Conservation (phyloP, 2,888 invertebrate genomes). For the Polydrusus pterygomalis region DNA sequence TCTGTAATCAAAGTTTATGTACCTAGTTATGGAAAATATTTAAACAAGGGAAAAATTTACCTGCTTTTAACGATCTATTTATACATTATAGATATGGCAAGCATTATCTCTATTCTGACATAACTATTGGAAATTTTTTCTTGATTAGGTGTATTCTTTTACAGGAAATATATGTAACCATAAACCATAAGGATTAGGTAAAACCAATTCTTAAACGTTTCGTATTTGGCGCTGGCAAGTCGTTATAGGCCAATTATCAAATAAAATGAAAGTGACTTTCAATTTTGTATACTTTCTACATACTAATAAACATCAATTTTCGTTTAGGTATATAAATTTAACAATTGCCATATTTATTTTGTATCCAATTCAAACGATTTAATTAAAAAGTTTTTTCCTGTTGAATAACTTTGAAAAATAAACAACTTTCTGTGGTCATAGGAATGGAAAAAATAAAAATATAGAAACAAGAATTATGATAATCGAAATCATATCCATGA, state of each 20-base stretch:
- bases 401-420: no score
- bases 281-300: slow-evolving; percentile 11
- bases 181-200: neutral
- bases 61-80: neutral
- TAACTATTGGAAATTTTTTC: neutral
- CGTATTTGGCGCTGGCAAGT: neutral
- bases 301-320: slow-evolving; percentile 7
- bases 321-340: neutral
- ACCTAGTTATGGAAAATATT: neutral
- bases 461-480: no score
- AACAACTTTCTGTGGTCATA: no score
- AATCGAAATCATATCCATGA: no score
- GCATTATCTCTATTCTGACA: neutral
- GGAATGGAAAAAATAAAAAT: neutral
- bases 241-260: slow-evolving; percentile 3
- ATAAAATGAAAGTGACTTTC: slow-evolving; percentile 11
- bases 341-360: neutral
- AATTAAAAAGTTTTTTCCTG: no score
- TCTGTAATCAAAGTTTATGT: neutral
- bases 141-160: neutral
- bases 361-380: no score
- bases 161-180: neutral
- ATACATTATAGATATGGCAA: neutral
- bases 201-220: neutral
- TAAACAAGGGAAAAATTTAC: neutral